Evolutionary conservation across 2,888 invertebrate species (phyloP), one percentile per base, ranked within the genome.

Genomic region (Marronus borbonicus): DNA sequence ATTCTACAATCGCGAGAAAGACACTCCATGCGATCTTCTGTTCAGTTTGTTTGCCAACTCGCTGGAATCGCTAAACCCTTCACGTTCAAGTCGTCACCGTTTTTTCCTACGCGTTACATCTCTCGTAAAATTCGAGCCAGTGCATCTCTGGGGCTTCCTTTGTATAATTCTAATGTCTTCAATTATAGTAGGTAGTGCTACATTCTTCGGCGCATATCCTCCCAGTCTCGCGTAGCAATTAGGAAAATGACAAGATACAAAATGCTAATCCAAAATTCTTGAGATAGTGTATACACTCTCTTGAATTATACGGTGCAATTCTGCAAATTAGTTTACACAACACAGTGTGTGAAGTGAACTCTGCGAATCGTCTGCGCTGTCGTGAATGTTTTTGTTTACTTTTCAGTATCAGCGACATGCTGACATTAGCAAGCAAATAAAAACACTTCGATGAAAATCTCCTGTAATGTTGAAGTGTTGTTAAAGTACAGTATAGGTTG

Each of bases 121-220:
- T 17, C 17, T 10, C 39, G 44, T 44, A 39, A 20, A 39, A 44
- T 39, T 66, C 65, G n/a, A 44, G 39, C 10, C 20, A 10, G 65
- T n/a, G 44, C 44, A 44, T 66, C 65, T 66, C 65, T 66, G 20
- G 44, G 65, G 65, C 65, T 66, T 44, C 44, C 39, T 17, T 20
- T 44, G 65, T 44, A 66, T 66, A 66, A 66, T 44, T 20, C 65
- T 58, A 58, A 58, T 20, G 55, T 58, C 44, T 66, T 66, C 44
- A 39, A 39, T 66, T 66, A 66, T 44, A 39, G 65, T 39, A 17
- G 39, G 17, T 39, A 66, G 65, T 66, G 39, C 20, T 58, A 5
- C 39, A 12, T 12, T 39, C 65, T 66, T 39, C 65, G 20, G 44
- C 8, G 65, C 39, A 66, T 66, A 66, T 44, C 65, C 65, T 39